Evolutionary conservation across 2,888 invertebrate species (phyloP), one percentile per base, ranked within the genome.

Genomic region (Phortica magna): DNA sequence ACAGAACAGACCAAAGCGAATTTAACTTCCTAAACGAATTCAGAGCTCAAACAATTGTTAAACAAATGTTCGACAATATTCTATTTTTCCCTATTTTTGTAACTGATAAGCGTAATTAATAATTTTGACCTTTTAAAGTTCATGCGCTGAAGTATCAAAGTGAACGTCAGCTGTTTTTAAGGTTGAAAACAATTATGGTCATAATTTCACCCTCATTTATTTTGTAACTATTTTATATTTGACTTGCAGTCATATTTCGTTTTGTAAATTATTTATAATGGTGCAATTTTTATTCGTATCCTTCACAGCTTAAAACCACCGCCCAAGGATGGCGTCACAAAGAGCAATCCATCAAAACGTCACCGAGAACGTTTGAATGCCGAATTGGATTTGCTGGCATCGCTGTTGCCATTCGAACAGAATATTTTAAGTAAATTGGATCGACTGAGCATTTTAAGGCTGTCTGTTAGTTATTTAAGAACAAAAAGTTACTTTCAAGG

Each of bases 401-500:
- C 97, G 83, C 93, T 98, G 88, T 94, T 98, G 88, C 99, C 99
- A 86, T 99, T 98, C 93, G 98, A 99, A 93, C 98, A 98, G 93
- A 98, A 98, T 92, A 98, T 99, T 91, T 95, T 99, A 87, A 98
- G 98, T 92, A 99, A 99, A 93, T 94, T 99, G 91, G 99, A 99
- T 94, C 95, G 99, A 89, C 95, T 99, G 84, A 99, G 98, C 91
- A 99, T 99, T 89, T 94, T 99, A 87, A 95, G 99, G 91, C 95
- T 99, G 82, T 98, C 98, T 76, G 99, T 99, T 93, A 98, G 98
- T 94, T 99, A 99, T 93, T 95, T 99, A 87, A 95, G 99, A 89
- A 99, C 98, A 90, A 99, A 99, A 94, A 98, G 98, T 93, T 99
- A 99, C 94, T 99, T 99, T 93, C 98, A 99, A 96, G 98, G 99